A percentile compares a stretch with the other conserved stretches of the same genome.
phyloP scores from a whole-genome alignment of 1,140 invertebrate genomes.

The Mya arenaria region DNA sequence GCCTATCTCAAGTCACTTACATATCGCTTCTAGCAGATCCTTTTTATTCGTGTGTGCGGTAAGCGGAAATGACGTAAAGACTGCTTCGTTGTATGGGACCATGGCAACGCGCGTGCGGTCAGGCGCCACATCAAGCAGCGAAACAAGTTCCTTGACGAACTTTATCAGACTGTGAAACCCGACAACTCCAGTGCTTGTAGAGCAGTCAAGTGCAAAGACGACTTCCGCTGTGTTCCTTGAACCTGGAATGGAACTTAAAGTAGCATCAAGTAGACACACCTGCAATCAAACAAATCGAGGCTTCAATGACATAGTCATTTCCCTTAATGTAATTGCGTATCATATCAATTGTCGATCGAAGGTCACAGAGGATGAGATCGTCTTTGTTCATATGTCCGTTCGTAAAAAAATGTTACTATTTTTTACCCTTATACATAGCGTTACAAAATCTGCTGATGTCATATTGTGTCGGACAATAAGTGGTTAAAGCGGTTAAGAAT shows the following conservation, averaged over 20 bases:
- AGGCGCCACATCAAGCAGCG: constrained; percentile 54
- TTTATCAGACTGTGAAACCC: constrained; percentile 64
- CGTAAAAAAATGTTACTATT: no score
- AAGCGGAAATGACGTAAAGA: constrained; percentile 61
- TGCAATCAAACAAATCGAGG: no score
- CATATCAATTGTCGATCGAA: no score
- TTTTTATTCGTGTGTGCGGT: constrained; percentile 39
- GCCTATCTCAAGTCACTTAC: no score
- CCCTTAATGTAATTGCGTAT: no score
- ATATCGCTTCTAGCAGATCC: constrained; percentile 56
- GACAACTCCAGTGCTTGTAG: constrained; percentile 60
- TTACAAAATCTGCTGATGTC: constrained; percentile 68
- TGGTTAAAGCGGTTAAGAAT: constrained; percentile 64
- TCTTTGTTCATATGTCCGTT: no score
- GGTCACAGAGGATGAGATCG: no score
- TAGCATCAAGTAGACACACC: background rate
- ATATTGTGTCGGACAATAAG: constrained; percentile 65
- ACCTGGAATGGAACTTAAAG: constrained; percentile 42
- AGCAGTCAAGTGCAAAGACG: constrained; percentile 71
- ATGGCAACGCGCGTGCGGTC: constrained; percentile 60
- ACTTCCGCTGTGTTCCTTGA: constrained; percentile 68
- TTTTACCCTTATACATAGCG: constrained; percentile 70
- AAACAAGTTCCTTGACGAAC: constrained; percentile 65
- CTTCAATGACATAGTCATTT: no score
- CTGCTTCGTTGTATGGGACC: constrained; percentile 58